These are phyloP conservation scores for Penaeus chinensis DNA, from an alignment of 1,140 invertebrate species.

Conservation along the genomic window DNA sequence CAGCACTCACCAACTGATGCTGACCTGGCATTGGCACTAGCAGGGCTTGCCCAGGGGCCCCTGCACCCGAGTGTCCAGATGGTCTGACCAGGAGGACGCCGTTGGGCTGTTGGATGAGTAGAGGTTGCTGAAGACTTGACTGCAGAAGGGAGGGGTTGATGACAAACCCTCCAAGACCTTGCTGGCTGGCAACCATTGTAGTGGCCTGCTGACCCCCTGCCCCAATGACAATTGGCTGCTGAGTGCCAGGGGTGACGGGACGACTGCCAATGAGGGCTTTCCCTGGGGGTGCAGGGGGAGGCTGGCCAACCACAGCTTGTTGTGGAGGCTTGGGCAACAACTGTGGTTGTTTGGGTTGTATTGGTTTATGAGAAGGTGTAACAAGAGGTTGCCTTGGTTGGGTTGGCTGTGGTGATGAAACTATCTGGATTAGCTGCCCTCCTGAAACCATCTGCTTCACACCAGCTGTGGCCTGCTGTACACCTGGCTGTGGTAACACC, in stretches of 20 bases:
- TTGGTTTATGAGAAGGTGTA: slow-evolving; percentile 51
- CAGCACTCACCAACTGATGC: slow-evolving; percentile 44
- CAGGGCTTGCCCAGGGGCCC: slow-evolving; percentile 55
- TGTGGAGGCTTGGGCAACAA: slow-evolving; percentile 53
- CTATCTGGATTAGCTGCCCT: slow-evolving; percentile 52
- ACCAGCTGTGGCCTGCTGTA: slow-evolving; percentile 40
- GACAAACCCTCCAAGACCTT: slow-evolving; percentile 53
- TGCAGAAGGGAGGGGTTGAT: slow-evolving; percentile 50
- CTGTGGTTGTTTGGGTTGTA: slow-evolving; percentile 57
- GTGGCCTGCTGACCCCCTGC: slow-evolving; percentile 40
- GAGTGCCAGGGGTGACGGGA: slow-evolving; percentile 43
- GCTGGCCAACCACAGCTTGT: slow-evolving; percentile 33
- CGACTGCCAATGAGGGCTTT: slow-evolving; percentile 44
- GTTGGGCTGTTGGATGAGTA: slow-evolving; percentile 55
- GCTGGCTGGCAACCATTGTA: slow-evolving; percentile 48
- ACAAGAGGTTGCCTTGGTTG: slow-evolving; percentile 43
- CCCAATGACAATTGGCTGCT: slow-evolving; percentile 56
- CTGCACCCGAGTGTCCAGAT: slow-evolving; percentile 41
- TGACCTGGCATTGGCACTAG: slow-evolving; percentile 52
- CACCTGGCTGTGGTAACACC: slow-evolving; percentile 52
- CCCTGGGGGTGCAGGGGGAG: slow-evolving; percentile 47
- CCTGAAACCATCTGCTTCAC: slow-evolving; percentile 52
- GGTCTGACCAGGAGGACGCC: slow-evolving; percentile 50
- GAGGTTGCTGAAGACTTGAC: slow-evolving; percentile 50
- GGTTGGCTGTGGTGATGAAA: slow-evolving; percentile 54